Conservation (phyloP, 37 sponge, comb jelly and placozoan genomes). For the Eunapius fragilis region DNA sequence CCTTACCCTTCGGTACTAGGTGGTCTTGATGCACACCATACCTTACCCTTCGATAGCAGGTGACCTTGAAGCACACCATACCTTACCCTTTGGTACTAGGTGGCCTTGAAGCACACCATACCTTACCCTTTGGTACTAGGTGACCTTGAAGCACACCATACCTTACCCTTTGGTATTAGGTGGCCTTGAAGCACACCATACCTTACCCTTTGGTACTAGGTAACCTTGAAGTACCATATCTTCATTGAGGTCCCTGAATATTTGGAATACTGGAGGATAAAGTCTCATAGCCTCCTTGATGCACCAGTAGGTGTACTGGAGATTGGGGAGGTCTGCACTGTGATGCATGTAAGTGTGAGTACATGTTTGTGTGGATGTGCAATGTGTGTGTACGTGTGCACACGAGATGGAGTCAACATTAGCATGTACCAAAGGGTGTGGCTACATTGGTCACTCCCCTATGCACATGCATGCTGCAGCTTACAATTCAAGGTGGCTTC, state of each 20-base stretch:
- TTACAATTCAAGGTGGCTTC: background rate
- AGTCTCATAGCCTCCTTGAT: slow-evolving; percentile 90
- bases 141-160: no score
- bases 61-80: no score
- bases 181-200: no score
- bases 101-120: no score
- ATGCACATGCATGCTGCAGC: background rate
- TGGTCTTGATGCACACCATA: no score
- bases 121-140: no score
- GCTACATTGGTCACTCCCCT: no score
- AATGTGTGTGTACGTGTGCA: background rate
- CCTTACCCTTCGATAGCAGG: no score
- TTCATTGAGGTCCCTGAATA: slow-evolving; percentile 44
- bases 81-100: no score
- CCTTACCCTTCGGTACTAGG: no score
- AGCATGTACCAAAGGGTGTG: no score
- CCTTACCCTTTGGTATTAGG: slow-evolving; percentile 53
- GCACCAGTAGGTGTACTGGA: slow-evolving; percentile 74
- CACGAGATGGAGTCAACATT: background rate
- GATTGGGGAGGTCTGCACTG: slow-evolving; percentile 43
- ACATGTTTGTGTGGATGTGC: background rate
- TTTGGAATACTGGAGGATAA: slow-evolving; percentile 68
- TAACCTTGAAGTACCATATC: slow-evolving; percentile 58
- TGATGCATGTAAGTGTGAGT: background rate
- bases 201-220: slow-evolving; percentile 52